phyloP scores from a whole-genome alignment of 2,888 invertebrate genomes.

The Drosophila leonis region DNA sequence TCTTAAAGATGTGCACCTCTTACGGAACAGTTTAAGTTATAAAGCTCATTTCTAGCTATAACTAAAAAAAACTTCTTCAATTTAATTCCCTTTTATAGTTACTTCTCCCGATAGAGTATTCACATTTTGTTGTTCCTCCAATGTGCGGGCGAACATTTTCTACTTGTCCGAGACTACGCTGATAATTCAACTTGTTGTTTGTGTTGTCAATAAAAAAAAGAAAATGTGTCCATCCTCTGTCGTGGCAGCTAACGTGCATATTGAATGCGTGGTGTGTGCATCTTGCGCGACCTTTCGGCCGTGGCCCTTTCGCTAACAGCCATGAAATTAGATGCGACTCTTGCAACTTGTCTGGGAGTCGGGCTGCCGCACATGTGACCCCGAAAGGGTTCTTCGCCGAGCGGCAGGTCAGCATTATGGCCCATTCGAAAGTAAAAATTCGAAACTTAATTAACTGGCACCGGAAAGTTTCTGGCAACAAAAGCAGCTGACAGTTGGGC shows the following conservation, averaged over 20 bases:
- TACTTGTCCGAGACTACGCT: constrained; percentile 28
- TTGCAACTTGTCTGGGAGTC: constrained; percentile 56
- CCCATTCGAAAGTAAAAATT: constrained; percentile 73
- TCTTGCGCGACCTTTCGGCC: constrained; percentile 73
- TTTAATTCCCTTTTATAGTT: neutral
- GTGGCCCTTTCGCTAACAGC: constrained; percentile 77
- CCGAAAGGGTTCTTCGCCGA: constrained; percentile 63
- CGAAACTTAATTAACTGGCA: constrained; percentile 74
- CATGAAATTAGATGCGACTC: constrained; percentile 75
- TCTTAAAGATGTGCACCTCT: no score
- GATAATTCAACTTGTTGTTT: constrained; percentile 41
- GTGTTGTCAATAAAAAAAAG: constrained; percentile 73
- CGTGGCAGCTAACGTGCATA: constrained; percentile 60
- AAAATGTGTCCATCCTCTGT: constrained; percentile 30
- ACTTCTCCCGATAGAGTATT: constrained; percentile 22
- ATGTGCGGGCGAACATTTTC: neutral
- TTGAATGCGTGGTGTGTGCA: constrained; percentile 65
- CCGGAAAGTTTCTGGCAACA: constrained; percentile 65
- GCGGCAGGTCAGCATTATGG: constrained; percentile 62
- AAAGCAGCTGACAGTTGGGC: constrained; percentile 75
- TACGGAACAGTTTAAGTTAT: neutral
- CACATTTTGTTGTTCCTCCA: neutral
- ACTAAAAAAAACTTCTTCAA: no score
- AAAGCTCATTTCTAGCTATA: neutral
- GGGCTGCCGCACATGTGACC: constrained; percentile 65